A percentile compares a stretch with the other conserved stretches of the same genome.
These are phyloP conservation scores for Drosophila mojavensis DNA, from an alignment of 1,140 invertebrate genomes.

Conservation along the genomic window DNA sequence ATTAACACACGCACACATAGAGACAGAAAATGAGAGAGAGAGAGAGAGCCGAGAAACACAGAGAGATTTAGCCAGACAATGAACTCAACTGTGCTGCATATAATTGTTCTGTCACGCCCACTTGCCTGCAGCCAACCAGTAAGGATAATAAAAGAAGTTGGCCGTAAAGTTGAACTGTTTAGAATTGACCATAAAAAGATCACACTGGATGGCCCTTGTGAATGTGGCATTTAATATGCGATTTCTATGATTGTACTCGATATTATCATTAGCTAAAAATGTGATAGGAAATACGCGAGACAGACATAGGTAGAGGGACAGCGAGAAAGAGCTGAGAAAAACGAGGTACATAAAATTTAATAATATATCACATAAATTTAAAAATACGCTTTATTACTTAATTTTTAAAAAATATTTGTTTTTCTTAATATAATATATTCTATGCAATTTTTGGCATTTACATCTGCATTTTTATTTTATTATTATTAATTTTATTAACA, in stretches of 20 bases:
- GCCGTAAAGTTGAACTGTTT: constrained; percentile 38
- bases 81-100: constrained; percentile 56
- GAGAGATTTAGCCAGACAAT: constrained; percentile 35
- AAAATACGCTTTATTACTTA: too few relatives aligned
- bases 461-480: too few relatives aligned
- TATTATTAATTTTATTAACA: too few relatives aligned
- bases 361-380: too few relatives aligned
- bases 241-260: background rate
- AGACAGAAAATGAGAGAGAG: background rate
- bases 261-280: constrained; percentile 3
- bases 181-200: constrained; percentile 37
- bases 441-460: too few relatives aligned
- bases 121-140: background rate
- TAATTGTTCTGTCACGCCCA: constrained; percentile 68
- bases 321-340: too few relatives aligned
- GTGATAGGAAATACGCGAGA: background rate
- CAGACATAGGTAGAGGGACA: too few relatives aligned
- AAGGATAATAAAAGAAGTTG: constrained; percentile 44
- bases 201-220: constrained; percentile 14
- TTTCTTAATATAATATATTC: too few relatives aligned
- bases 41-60: background rate
- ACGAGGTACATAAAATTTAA: too few relatives aligned
- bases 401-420: too few relatives aligned
- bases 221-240: constrained; percentile 5
- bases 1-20: constrained; percentile 55